Percentiles rank a stretch among this genome's conserved stretches.
Evolutionary conservation across 2,888 invertebrate genomes (phyloP).

Genomic region (Laspeyria flexula): DNA sequence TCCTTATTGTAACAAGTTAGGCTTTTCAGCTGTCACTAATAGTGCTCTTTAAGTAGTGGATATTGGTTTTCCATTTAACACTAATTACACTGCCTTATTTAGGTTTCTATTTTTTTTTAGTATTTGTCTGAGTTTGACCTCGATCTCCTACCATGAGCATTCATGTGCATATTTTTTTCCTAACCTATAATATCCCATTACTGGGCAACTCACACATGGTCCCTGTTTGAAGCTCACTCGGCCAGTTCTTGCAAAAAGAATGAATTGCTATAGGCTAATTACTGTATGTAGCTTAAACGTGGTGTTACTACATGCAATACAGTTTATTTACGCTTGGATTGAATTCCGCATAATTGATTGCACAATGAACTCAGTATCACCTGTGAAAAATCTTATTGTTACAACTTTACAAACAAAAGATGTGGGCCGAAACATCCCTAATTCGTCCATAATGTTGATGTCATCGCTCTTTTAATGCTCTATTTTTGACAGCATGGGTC

Average conservation of each 20-base stretch:
- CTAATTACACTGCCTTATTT: too few relatives aligned
- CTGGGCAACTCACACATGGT: too few relatives aligned
- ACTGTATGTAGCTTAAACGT: too few relatives aligned
- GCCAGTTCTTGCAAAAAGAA: too few relatives aligned
- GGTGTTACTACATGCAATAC: too few relatives aligned
- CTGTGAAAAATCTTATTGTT: slow-evolving; percentile 15
- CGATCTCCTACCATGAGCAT: too few relatives aligned
- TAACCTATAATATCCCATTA: too few relatives aligned
- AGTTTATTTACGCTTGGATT: background rate
- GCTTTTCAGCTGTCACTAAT: slow-evolving; percentile 6
- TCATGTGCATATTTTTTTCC: too few relatives aligned
- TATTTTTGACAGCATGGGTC: slow-evolving; percentile 43
- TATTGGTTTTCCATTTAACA: background rate
- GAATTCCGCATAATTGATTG: background rate
- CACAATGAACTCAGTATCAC: slow-evolving; percentile 7
- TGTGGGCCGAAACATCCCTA: slow-evolving; percentile 48
- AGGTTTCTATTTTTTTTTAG: too few relatives aligned
- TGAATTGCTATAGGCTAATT: too few relatives aligned
- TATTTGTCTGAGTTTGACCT: too few relatives aligned
- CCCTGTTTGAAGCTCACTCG: too few relatives aligned
- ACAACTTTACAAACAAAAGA: slow-evolving; percentile 8
- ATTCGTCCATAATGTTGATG: slow-evolving; percentile 47
- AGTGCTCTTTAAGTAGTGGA: background rate
- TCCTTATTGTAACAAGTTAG: slow-evolving; percentile 18
- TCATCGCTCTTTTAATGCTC: slow-evolving; percentile 39